phyloP scores from a whole-genome alignment of 2,113 vertebrate species.

The Rhinoptilus africanus region DNA sequence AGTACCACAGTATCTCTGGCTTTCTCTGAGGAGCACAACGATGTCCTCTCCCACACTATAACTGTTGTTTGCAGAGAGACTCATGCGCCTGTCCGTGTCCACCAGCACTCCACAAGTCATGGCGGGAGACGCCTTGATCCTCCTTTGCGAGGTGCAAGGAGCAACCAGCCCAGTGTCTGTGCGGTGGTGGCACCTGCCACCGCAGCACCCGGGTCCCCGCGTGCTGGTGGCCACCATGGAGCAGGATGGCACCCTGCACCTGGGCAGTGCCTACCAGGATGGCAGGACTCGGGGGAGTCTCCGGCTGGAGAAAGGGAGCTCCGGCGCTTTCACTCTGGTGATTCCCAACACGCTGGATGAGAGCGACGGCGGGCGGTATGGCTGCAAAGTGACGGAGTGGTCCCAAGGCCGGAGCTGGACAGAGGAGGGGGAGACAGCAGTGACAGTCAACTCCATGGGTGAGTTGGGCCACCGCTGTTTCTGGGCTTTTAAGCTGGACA shows the following conservation, averaged over 20 bases:
- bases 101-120: neutral
- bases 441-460: conserved; percentile 74
- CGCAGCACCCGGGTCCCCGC: accelerated
- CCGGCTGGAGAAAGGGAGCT: conserved; percentile 49
- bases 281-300: neutral
- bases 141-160: conserved; percentile 74
- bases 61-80: conserved; percentile 70
- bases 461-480: neutral
- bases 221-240: conserved; percentile 69
- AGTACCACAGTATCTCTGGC: neutral
- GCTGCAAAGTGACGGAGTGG: conserved; percentile 75
- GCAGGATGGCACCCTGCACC: conserved; percentile 63
- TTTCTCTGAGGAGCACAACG: neutral
- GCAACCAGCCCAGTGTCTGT: conserved; percentile 67
- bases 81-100: conserved; percentile 59
- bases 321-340: conserved; percentile 71
- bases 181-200: conserved; percentile 75
- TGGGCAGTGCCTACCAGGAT: neutral
- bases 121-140: conserved; percentile 70
- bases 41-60: accelerated
- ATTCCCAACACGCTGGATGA: conserved; percentile 54
- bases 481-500: neutral
- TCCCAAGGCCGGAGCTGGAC: neutral
- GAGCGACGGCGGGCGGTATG: conserved; percentile 66
- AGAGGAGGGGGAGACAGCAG: conserved; percentile 15